Percentiles rank a stretch among this genome's conserved stretches.
Evolutionary conservation across 1,140 invertebrate genomes (phyloP).

Genomic region (Protaetia brevitarsis): DNA sequence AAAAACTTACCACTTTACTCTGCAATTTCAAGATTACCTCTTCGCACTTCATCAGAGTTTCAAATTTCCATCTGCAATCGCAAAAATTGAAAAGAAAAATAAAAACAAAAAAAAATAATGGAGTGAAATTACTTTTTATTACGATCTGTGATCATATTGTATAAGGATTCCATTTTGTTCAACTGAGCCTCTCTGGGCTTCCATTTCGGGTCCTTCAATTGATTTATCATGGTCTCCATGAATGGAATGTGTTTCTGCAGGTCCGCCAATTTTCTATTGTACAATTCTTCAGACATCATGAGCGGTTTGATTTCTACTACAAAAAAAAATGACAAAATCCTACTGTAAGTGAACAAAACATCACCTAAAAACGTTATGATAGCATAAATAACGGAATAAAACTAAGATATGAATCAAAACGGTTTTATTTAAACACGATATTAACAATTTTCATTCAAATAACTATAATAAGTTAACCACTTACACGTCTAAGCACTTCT

Average conservation of each 20-base stretch:
- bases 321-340: too few species aligned
- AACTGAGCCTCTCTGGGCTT: constrained; percentile 58
- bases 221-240: constrained; percentile 61
- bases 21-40: constrained; percentile 62
- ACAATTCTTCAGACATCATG: constrained; percentile 49
- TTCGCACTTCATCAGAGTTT: constrained; percentile 63
- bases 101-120: constrained; percentile 23
- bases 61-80: constrained; percentile 61
- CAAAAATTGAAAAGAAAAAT: too few species aligned
- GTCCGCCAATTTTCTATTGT: constrained; percentile 59
- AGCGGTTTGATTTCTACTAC: background rate
- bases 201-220: constrained; percentile 53
- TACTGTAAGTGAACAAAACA: too few species aligned
- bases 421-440: too few species aligned
- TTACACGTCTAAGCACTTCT: too few species aligned
- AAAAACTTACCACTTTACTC: constrained; percentile 57
- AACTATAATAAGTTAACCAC: too few species aligned
- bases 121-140: constrained; percentile 56
- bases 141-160: constrained; percentile 57
- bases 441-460: too few species aligned
- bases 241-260: constrained; percentile 67
- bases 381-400: too few species aligned
- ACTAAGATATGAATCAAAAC: too few species aligned
- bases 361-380: too few species aligned
- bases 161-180: constrained; percentile 60